phyloP scores from a whole-genome alignment of 2,113 vertebrate genomes.

The Ceyx margarethae region DNA sequence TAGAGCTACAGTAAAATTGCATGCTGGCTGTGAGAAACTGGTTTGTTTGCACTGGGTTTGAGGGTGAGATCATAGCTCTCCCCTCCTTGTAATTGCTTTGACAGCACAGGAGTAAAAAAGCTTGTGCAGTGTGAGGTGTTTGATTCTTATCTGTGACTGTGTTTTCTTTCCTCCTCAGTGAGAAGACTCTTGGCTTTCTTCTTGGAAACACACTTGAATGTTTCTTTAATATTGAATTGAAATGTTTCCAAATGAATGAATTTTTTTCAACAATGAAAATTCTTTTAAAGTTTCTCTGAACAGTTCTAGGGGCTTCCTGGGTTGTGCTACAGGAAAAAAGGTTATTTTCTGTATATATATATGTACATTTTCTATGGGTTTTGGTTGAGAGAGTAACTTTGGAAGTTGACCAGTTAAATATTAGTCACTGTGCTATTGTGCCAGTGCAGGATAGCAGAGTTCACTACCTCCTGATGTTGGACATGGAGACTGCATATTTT shows the following conservation, averaged over 20 bases:
- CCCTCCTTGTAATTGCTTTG: not conserved
- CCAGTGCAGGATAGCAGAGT: not conserved
- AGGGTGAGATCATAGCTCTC: not conserved
- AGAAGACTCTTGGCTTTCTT: not conserved
- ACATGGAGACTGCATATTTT: not conserved
- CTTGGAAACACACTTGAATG: not conserved
- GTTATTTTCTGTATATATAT: not conserved
- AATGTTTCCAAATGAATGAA: not conserved
- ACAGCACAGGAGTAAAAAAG: not conserved
- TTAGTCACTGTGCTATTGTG: not conserved
- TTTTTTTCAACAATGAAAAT: not conserved
- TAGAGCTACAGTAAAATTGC: not conserved
- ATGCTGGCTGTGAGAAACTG: not conserved
- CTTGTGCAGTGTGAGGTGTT: not conserved
- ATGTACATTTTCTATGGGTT: not conserved
- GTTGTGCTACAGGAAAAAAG: not conserved
- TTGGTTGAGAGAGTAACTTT: not conserved
- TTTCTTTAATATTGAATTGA: not conserved
- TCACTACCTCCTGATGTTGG: not conserved
- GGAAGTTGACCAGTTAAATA: not conserved
- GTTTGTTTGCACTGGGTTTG: not conserved
- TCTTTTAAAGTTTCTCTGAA: not conserved
- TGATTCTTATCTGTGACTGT: not conserved
- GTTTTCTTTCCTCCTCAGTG: not conserved
- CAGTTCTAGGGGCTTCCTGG: rapidly evolving